Percentiles rank a stretch among this genome's conserved stretches.
phyloP scores from a whole-genome alignment of 2,113 vertebrate genomes.

The Muntiacus reevesi region DNA sequence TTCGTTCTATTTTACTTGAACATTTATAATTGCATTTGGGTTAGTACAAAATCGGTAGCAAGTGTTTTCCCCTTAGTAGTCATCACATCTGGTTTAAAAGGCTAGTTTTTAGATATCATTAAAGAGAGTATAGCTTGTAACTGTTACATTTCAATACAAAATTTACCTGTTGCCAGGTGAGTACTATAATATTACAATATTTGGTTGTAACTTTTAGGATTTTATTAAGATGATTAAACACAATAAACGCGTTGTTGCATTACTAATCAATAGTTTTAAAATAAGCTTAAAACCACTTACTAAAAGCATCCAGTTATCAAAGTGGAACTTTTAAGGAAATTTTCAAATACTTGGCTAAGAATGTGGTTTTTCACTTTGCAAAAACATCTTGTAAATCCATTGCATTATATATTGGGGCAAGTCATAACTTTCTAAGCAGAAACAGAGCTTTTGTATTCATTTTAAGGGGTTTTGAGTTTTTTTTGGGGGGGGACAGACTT shows the following conservation, averaged over 20 bases:
- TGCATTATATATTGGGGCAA: not conserved
- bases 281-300: not conserved
- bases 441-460: not conserved
- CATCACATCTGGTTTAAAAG: not conserved
- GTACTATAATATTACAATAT: not conserved
- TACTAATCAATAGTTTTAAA: not conserved
- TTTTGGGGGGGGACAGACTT: not conserved
- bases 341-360: not conserved
- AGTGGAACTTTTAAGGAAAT: not conserved
- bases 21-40: not conserved
- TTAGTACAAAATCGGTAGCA: constrained; percentile 36
- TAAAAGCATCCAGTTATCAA: not conserved
- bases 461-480: not conserved
- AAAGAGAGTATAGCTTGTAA: not conserved
- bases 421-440: constrained; percentile 15
- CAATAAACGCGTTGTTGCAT: not conserved
- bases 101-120: not conserved
- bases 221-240: constrained; percentile 10
- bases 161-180: not conserved
- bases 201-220: not conserved
- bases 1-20: not conserved
- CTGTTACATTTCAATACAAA: not conserved
- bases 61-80: not conserved
- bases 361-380: not conserved
- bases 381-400: not conserved